Conservation (phyloP, 2,113 vertebrate species). For the Hylia prasina region DNA sequence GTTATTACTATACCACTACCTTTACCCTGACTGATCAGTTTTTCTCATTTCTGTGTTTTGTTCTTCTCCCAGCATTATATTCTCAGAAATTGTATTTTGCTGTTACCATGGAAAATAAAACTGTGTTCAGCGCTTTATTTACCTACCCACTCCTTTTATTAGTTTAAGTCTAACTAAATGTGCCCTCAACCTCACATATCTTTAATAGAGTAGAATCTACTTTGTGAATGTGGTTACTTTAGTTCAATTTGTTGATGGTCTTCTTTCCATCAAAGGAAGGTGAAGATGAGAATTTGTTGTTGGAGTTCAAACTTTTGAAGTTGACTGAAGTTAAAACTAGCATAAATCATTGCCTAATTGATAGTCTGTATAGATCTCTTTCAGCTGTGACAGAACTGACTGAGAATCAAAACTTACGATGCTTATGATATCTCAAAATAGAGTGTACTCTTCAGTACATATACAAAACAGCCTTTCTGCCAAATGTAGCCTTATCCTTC, state of each 20-base stretch:
- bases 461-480: not conserved
- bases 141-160: not conserved
- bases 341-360: not conserved
- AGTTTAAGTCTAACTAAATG: not conserved
- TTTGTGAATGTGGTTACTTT: not conserved
- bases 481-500: not conserved
- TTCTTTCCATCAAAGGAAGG: not conserved
- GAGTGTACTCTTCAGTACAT: not conserved
- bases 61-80: not conserved
- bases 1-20: not conserved
- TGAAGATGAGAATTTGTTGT: not conserved
- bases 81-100: not conserved
- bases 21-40: not conserved
- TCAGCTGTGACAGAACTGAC: not conserved
- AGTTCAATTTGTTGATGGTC: not conserved
- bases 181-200: not conserved
- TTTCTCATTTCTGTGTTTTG: not conserved
- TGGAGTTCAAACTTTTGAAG: not conserved
- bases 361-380: not conserved
- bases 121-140: not conserved
- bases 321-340: not conserved
- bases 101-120: not conserved
- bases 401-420: not conserved
- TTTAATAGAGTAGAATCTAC: not conserved
- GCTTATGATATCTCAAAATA: not conserved